Evolutionary conservation across 2,113 vertebrate genomes (phyloP).

Genomic region (Corythaeola cristata): DNA sequence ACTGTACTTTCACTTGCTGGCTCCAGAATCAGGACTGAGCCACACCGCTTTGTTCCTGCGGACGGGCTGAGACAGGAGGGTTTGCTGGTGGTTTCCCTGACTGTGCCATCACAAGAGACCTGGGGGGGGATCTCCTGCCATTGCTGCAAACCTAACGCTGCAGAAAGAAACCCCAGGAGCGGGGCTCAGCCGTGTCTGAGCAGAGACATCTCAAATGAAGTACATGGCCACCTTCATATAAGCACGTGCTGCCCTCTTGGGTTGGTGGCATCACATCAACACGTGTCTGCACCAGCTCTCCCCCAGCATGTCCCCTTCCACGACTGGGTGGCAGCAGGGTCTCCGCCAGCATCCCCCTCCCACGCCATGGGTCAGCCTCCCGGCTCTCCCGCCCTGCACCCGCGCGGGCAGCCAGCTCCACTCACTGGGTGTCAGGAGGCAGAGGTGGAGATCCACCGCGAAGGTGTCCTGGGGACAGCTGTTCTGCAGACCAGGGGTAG

Average conservation of each 20-base stretch:
- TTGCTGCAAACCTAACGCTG: neutral
- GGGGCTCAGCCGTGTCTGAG: neutral
- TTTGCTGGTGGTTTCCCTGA: neutral
- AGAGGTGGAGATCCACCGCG: neutral
- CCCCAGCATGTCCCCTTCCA: rapidly evolving
- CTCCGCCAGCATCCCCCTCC: neutral
- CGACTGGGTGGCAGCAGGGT: neutral
- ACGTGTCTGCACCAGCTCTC: neutral
- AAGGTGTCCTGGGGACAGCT: neutral
- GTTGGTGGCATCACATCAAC: neutral
- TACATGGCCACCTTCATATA: neutral
- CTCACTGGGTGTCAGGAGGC: constrained; percentile 13
- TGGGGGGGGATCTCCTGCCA: neutral
- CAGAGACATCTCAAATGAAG: neutral
- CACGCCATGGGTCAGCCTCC: neutral
- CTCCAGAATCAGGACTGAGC: neutral
- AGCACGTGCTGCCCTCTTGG: neutral
- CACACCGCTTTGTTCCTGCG: rapidly evolving
- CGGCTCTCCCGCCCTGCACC: neutral
- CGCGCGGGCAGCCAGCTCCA: no score
- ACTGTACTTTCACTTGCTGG: neutral
- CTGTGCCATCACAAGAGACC: neutral
- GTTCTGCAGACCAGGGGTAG: constrained; percentile 17
- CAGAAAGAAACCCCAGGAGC: neutral
- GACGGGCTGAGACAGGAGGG: neutral